Base-by-base conservation (phyloP, 2,797 vertebrate genomes). In the Sphenodon punctatus region DNA sequence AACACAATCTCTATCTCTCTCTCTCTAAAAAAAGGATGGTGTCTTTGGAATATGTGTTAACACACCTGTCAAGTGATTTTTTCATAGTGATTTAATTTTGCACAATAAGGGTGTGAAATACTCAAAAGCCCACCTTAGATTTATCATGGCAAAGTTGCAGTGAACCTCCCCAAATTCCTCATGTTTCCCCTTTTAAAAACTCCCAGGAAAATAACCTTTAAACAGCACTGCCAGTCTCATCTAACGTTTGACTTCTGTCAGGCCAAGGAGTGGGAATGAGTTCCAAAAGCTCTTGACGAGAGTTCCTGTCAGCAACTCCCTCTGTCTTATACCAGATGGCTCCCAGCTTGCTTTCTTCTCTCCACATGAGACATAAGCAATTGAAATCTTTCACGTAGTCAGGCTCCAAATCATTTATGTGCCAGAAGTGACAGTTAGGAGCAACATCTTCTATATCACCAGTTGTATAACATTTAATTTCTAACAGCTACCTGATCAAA, bases 1-100 rank as follows among this genome's bases (percentile, higher is more conserved):
- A 67, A 72, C 75, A 38, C 38, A 45, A 25, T 66, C 64, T 67
- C 78, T 75, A 66, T 67, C 58, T 34, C 84, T 68, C 77, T 83
- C 78, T 23, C 61, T 55, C 66, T 39, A 82, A 63, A 36, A 78
- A 34, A 81, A 90, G 38, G 5, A 22, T 83, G 60, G 74, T 53
- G n/a, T 42, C 55, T 22, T 85, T 55, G 34, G 85, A 63, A 63
- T 83, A 73, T 84, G 41, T 43, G 48, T 74, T 66, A 65, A 89
- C 4, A 69, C 64, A 78, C n/a, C 2, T 78, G 38, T 42, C 65
- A 67, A 83, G 45, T 49, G 66, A 36, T 79, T 81, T 59, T 68
- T 80, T 7, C 16, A 4, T 78, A 67, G 38, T 65, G 58, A 27
- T 8, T 12, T 48, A 4, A 10, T 16, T 8, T 72, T 88, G 55